Percentiles rank a stretch among this genome's conserved stretches.
Conservation (phyloP, 1,140 invertebrate species). For the Heliconius himera region DNA sequence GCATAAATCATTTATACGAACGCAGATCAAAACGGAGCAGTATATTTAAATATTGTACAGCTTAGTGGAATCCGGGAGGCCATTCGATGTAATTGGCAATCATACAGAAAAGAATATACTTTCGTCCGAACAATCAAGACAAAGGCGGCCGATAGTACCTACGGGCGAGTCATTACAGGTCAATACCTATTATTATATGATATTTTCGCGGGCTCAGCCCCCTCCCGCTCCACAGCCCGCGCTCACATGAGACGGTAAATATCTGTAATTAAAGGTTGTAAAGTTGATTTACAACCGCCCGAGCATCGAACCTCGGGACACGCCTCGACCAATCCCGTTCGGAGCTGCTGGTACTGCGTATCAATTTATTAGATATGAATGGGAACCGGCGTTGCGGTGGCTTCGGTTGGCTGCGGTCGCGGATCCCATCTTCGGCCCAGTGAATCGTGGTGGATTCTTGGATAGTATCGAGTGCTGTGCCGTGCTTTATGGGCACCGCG, state of each 20-base stretch:
- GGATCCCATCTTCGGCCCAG: conserved; percentile 60
- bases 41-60: conserved; percentile 66
- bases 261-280: conserved; percentile 81
- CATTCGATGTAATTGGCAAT: conserved; percentile 80
- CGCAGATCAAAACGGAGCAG: conserved; percentile 63
- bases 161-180: conserved; percentile 77
- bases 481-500: conserved; percentile 71
- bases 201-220: conserved; percentile 78
- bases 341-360: conserved; percentile 57
- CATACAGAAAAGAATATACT: conserved; percentile 76
- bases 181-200: conserved; percentile 81
- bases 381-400: conserved; percentile 75
- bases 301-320: conserved; percentile 65
- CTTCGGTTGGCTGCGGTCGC: conserved; percentile 73
- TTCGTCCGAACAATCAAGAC: conserved; percentile 75
- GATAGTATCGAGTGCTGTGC: conserved; percentile 69
- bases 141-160: conserved; percentile 78
- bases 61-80: conserved; percentile 70
- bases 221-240: conserved; percentile 73
- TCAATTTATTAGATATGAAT: conserved; percentile 81
- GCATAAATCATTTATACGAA: conserved; percentile 72
- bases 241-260: conserved; percentile 78
- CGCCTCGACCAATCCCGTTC: conserved; percentile 70
- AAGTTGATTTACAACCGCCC: conserved; percentile 78
- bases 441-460: conserved; percentile 52